phyloP scores from a whole-genome alignment of 2,888 invertebrate genomes.

The Cephus pulcher region DNA sequence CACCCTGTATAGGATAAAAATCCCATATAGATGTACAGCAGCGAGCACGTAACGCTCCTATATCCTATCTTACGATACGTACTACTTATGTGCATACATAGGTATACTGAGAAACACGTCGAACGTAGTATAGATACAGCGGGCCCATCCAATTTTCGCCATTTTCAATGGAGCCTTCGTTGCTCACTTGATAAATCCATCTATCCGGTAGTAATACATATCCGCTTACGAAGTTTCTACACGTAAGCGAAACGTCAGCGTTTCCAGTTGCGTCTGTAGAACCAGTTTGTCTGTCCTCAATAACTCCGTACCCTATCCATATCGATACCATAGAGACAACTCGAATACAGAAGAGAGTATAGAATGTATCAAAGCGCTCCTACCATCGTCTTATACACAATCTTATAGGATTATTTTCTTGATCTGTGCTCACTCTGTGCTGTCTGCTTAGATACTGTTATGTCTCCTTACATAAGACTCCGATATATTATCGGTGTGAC shows the following conservation, averaged over 20 bases:
- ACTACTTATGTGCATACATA: neutral
- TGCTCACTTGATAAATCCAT: slow-evolving; percentile 41
- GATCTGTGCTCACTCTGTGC: slow-evolving; percentile 1
- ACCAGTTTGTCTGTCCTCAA: neutral
- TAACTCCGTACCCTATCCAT: neutral
- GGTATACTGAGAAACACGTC: neutral
- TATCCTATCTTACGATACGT: neutral
- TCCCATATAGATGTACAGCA: neutral
- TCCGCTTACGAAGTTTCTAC: slow-evolving; percentile 37
- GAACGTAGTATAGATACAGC: neutral
- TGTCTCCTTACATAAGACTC: neutral
- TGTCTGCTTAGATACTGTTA: neutral
- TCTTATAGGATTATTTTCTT: neutral
- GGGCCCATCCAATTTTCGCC: slow-evolving; percentile 35
- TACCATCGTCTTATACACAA: neutral
- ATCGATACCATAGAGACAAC: neutral
- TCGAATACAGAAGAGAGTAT: neutral
- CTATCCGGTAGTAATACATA: slow-evolving; percentile 25
- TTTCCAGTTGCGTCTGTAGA: slow-evolving; percentile 33
- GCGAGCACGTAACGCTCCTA: neutral
- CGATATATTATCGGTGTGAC: neutral
- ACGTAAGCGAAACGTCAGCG: slow-evolving; percentile 62
- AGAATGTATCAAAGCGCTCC: neutral
- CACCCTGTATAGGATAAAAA: neutral
- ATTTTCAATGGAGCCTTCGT: slow-evolving; percentile 36